phyloP scores from a whole-genome alignment of 2,797 vertebrate genomes.

The Poeciliopsis presidionis region DNA sequence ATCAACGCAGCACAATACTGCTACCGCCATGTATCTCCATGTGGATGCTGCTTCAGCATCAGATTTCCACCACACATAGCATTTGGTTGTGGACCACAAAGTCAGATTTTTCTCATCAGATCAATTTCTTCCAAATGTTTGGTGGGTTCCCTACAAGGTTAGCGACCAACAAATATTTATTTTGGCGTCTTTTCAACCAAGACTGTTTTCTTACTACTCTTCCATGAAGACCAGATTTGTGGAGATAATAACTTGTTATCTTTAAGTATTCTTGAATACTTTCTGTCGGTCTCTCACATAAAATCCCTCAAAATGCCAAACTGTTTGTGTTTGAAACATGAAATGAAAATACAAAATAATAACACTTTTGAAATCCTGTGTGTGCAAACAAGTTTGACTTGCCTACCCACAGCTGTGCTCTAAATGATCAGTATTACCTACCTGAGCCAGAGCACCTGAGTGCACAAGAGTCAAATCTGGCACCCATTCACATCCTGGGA shows the following conservation, averaged over 20 bases:
- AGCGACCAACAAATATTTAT: neutral
- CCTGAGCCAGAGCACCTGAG: conserved; percentile 93
- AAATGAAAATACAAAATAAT: neutral
- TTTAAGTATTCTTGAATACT: neutral
- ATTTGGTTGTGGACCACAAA: neutral
- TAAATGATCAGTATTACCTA: conserved; percentile 54
- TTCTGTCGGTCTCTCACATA: neutral
- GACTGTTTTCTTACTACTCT: neutral
- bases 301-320: neutral
- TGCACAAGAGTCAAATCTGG: conserved; percentile 89
- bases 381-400: neutral
- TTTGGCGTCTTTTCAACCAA: neutral
- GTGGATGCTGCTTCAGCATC: neutral
- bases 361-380: too few species aligned
- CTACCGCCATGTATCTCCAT: neutral
- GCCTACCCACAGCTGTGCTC: neutral
- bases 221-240: neutral
- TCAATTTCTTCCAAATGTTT: neutral
- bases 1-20: neutral
- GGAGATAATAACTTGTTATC: neutral
- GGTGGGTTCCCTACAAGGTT: neutral
- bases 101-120: neutral
- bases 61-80: neutral
- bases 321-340: neutral
- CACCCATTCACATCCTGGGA: conserved; percentile 94